Evolutionary conservation across 1,140 invertebrate species (phyloP).

Genomic region (Aphelinus atriplicis): DNA sequence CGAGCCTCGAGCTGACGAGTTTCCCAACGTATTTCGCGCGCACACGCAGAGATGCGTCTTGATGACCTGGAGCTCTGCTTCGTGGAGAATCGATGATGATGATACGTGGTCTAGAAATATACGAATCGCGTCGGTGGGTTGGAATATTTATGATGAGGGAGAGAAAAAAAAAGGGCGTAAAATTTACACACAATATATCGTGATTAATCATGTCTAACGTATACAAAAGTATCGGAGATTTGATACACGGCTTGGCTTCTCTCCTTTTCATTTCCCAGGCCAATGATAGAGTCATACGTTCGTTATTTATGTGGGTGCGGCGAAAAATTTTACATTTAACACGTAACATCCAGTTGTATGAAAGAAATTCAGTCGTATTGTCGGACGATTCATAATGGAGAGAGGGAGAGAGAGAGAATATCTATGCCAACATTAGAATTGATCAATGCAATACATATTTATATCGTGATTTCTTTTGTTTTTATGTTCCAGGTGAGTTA

Average conservation of each 20-base stretch:
- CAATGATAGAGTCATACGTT: not conserved
- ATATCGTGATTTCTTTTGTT: not conserved
- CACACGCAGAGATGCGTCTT: too few species aligned
- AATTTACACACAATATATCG: slow-evolving; percentile 13
- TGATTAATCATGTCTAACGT: not conserved
- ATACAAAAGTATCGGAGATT: not conserved
- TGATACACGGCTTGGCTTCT: not conserved
- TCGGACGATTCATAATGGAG: too few species aligned
- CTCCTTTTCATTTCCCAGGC: not conserved
- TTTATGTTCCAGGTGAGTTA: slow-evolving; percentile 29
- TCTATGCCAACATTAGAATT: too few species aligned
- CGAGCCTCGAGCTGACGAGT: too few species aligned
- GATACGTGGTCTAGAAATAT: not conserved
- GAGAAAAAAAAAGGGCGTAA: not conserved
- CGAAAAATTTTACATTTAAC: not conserved
- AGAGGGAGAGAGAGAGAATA: too few species aligned
- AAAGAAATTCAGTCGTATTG: too few species aligned
- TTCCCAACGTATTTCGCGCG: too few species aligned
- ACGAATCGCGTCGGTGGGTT: not conserved
- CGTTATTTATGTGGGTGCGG: not conserved
- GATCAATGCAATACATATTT: too few species aligned
- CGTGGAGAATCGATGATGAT: not conserved
- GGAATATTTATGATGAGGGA: not conserved
- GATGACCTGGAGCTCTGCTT: not conserved
- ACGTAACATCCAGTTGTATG: too few species aligned